phyloP scores from a whole-genome alignment of 2,888 invertebrate genomes.

The Acheta domesticus region DNA sequence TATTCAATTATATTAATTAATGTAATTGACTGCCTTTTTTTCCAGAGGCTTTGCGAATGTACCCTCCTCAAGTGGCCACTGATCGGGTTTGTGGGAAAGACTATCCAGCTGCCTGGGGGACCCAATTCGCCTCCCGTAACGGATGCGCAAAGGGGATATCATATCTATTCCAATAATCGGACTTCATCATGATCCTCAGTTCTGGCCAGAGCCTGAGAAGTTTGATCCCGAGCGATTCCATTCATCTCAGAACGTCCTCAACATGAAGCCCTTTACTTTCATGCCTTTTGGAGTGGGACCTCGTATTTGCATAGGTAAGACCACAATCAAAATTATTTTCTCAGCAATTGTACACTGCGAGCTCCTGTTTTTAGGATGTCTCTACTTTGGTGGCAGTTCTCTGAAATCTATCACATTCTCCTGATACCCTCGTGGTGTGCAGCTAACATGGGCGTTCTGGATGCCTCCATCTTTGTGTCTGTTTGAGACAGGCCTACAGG shows the following conservation, averaged over 20 bases:
- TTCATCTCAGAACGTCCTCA: conserved; percentile 45
- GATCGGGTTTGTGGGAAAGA: conserved; percentile 22
- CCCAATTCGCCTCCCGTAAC: background rate
- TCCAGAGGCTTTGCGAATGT: conserved; percentile 7
- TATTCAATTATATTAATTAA: no score
- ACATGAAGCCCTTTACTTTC: conserved; percentile 38
- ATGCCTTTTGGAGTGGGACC: conserved; percentile 41
- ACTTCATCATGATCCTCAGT: conserved; percentile 42
- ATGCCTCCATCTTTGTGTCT: no score
- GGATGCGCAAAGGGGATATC: conserved; percentile 34
- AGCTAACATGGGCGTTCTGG: no score
- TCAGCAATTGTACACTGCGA: no score
- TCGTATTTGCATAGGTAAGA: conserved; percentile 40
- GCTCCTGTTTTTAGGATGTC: no score
- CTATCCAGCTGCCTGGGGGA: background rate
- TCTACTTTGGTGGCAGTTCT: no score
- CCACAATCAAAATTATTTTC: no score
- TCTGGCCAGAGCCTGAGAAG: conserved; percentile 47
- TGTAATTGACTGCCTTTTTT: background rate
- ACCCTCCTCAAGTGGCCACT: conserved; percentile 18
- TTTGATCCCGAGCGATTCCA: conserved; percentile 56
- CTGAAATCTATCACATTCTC: no score
- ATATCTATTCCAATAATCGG: conserved; percentile 43
- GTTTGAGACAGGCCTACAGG: no score
- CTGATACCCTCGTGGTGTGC: no score